Evolutionary conservation across 2,113 vertebrate species (phyloP), one percentile per base, ranked within the genome.

Genomic region (Tragelaphus imberbis): DNA sequence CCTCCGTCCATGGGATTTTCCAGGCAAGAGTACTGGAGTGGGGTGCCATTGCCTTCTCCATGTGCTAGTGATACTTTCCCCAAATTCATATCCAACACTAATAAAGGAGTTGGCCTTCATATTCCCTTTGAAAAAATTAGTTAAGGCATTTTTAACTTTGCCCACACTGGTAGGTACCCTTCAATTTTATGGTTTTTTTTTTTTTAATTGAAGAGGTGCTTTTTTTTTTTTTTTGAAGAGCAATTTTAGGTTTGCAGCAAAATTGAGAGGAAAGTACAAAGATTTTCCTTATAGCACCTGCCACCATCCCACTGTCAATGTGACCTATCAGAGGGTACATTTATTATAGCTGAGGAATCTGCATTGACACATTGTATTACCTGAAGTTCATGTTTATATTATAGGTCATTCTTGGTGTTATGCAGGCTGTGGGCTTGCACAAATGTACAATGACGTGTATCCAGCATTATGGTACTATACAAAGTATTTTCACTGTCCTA

Each of bases 121-220:
- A 94, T 47, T 87, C 53, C 53, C n/a, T 96, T 90, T 68, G 51
- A 94, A 59, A 71, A 51, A 15, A 63, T 51, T 68, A 55, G 33
- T 30, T 86, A 40, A 90, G 40, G 14, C 49, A 56, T 80, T 92
- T 88, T 88, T 27, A 75, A 77, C 36, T 2, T 87, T 40, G 3
- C 56, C 40, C 13, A 58, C 53, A 30, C 12, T 87, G n/a, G 33
- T 86, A 47, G n/a, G 21, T 79, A 80, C 17, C 56, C 63, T 40
- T 88, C 21, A 68, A 44, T 65, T 84, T 84, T 90, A 53, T 27
- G 40, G 2, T 55, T 36, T n/a, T 33, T 47, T 80, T n/a, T 44
- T 21, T 40, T 44, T 10, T 25, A 7, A 21, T 63, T 30, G 1
- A 58, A 84, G 25, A 75, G 8, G 1, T 80, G 28, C 6, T 40